Percentiles rank a stretch among this genome's conserved stretches.
These are phyloP conservation scores for Pipistrellus kuhlii DNA, from an alignment of 2,797 vertebrate genomes.

Conservation along the genomic window DNA sequence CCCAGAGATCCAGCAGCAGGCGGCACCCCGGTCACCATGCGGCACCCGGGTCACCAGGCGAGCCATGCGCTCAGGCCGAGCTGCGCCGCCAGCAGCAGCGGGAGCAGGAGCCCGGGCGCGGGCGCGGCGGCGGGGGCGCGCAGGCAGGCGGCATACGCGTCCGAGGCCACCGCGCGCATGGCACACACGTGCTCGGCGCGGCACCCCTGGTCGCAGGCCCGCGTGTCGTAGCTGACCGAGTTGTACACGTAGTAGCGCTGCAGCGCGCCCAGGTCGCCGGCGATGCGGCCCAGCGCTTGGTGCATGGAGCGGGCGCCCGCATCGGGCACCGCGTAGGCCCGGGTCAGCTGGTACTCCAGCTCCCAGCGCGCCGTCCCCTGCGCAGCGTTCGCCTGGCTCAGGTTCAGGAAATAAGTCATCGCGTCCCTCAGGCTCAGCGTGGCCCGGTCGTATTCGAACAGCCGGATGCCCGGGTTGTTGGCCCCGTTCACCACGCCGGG, in stretches of 20 bases:
- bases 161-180: constrained; percentile 91
- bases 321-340: constrained; percentile 90
- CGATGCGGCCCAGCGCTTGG: constrained; percentile 86
- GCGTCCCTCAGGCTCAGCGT: constrained; percentile 93
- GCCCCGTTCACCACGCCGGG: constrained; percentile 95
- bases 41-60: neutral
- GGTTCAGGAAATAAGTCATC: constrained; percentile 95
- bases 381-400: constrained; percentile 90
- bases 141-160: constrained; percentile 89
- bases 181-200: constrained; percentile 93
- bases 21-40: neutral
- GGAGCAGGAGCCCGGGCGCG: neutral
- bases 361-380: constrained; percentile 89
- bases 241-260: constrained; percentile 95
- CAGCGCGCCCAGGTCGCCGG: constrained; percentile 82
- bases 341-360: constrained; percentile 94
- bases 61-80: neutral
- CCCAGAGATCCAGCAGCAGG: neutral
- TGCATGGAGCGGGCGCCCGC: constrained; percentile 92
- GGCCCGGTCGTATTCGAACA: constrained; percentile 92
- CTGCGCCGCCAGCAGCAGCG: neutral
- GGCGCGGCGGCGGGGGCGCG: accelerated
- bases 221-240: constrained; percentile 93
- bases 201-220: constrained; percentile 88
- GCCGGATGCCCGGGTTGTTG: constrained; percentile 96